Conservation (phyloP, 2,797 vertebrate genomes). For the Molossus alvarezi region DNA sequence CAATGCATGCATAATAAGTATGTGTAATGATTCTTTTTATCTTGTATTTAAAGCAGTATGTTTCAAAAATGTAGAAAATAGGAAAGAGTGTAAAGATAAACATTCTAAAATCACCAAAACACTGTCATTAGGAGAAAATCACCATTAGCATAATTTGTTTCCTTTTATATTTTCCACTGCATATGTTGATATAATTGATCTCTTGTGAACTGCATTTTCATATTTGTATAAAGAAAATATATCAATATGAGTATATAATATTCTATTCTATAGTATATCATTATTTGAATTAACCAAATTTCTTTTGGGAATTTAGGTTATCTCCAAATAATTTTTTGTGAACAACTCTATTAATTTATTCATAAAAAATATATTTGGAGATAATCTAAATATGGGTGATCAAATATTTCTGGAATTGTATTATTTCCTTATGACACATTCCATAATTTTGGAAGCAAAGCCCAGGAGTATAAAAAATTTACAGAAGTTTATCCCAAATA, state of each 20-base stretch:
- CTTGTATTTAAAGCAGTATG: neutral
- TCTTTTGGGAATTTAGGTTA: neutral
- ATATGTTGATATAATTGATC: neutral
- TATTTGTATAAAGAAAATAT: neutral
- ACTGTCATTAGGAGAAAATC: neutral
- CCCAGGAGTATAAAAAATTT: neutral
- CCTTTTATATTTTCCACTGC: neutral
- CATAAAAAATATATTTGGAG: too few species aligned
- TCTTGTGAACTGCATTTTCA: neutral
- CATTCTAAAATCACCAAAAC: slow-evolving; percentile 17
- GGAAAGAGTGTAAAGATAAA: neutral
- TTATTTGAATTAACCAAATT: neutral
- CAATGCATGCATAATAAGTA: neutral
- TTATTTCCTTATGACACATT: neutral
- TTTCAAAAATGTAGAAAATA: neutral
- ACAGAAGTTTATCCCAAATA: neutral
- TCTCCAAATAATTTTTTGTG: neutral
- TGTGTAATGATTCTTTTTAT: neutral
- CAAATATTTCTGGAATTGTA: neutral
- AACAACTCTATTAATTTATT: neutral
- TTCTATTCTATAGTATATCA: neutral
- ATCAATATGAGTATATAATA: neutral
- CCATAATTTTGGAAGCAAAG: neutral
- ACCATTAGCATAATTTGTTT: neutral
- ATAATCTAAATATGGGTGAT: too few species aligned